These are phyloP conservation scores for Oscarella lobularis DNA, from an alignment of 37 sponge, comb jelly and placozoan species.

Conservation along the genomic window DNA sequence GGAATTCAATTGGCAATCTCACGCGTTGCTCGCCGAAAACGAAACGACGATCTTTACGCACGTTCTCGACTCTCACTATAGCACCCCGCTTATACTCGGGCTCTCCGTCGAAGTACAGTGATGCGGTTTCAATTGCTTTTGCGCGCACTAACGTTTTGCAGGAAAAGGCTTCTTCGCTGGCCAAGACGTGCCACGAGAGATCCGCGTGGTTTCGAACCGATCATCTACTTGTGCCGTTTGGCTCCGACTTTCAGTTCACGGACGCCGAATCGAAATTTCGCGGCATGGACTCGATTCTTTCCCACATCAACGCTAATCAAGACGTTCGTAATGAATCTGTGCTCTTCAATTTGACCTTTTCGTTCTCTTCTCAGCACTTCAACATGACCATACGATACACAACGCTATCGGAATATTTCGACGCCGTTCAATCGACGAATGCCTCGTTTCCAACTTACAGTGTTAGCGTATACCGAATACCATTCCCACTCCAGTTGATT, in stretches of 20 bases:
- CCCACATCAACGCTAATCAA: constrained; percentile 12
- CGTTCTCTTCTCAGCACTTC: constrained; percentile 6
- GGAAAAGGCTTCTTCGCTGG: constrained; percentile 17
- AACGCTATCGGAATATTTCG: constrained; percentile 32
- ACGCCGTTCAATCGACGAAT: constrained; percentile 10
- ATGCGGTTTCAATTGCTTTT: no score
- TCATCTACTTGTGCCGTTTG: constrained; percentile 40
- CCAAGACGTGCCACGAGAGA: constrained; percentile 9
- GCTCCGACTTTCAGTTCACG: constrained; percentile 31
- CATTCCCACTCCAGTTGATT: no score
- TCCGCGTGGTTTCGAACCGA: constrained; percentile 23
- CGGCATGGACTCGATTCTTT: constrained; percentile 18
- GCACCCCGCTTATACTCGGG: constrained; percentile 20
- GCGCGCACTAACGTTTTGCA: no score
- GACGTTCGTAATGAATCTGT: not conserved
- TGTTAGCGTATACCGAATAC: no score
- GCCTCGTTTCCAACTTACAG: constrained; percentile 5
- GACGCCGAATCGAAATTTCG: constrained; percentile 23
- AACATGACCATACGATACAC: constrained; percentile 18
- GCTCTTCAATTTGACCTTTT: not conserved
- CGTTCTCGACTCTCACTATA: constrained; percentile 41
- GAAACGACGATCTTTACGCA: constrained; percentile 25
- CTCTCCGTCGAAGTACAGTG: constrained; percentile 1
- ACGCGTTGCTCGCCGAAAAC: not conserved
- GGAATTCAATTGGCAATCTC: not conserved